A percentile compares a stretch with the other conserved stretches of the same genome.
Evolutionary conservation across 2,113 vertebrate species (phyloP).

Genomic region (Ptilorrhoa leucosticta): DNA sequence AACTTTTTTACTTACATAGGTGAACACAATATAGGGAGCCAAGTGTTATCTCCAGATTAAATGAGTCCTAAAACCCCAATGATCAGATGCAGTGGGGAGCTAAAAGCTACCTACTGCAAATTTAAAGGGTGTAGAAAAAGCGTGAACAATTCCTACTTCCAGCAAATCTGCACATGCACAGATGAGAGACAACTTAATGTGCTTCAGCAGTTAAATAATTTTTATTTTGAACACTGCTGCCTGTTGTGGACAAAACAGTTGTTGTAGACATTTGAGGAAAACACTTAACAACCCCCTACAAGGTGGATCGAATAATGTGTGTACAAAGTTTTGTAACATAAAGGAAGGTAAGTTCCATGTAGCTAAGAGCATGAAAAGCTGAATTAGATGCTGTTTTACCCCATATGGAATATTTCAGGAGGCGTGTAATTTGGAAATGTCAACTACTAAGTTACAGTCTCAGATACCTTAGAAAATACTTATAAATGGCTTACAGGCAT

Average conservation of each 20-base stretch:
- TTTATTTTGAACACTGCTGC: background rate
- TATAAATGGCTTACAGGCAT: slow-evolving; percentile 18
- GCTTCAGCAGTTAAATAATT: background rate
- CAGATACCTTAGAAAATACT: slow-evolving; percentile 22
- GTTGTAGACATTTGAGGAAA: background rate
- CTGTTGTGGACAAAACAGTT: background rate
- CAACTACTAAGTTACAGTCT: background rate
- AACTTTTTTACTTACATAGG: background rate
- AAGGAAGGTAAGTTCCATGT: background rate
- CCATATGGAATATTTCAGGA: background rate
- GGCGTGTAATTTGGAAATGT: slow-evolving; percentile 31
- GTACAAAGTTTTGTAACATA: background rate
- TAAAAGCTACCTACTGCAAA: background rate
- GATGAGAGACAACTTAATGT: background rate
- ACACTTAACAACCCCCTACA: background rate
- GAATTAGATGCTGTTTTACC: background rate
- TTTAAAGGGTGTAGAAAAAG: background rate
- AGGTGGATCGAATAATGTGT: accelerated
- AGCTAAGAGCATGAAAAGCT: background rate
- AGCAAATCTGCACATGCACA: background rate
- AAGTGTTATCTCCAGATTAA: background rate
- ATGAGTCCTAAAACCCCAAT: background rate
- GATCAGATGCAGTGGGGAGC: background rate
- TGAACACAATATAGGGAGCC: background rate
- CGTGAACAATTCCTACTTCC: background rate